Percentiles rank a stretch among this genome's conserved stretches.
phyloP scores from a whole-genome alignment of 2,888 invertebrate species.

The Ischnura elegans region DNA sequence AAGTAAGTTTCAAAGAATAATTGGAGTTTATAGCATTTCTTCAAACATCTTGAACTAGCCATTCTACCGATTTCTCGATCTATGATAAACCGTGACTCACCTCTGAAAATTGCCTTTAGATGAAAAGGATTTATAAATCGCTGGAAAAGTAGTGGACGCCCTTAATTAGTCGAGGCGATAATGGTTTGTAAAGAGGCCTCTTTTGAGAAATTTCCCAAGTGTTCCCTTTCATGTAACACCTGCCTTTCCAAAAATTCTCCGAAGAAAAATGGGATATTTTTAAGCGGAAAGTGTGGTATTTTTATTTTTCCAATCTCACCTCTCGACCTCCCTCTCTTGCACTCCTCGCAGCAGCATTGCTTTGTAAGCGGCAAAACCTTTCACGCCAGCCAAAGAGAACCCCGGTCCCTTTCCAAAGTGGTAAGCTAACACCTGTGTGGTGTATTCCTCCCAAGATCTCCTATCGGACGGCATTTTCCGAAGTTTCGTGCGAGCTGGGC shows the following conservation, averaged over 20 bases:
- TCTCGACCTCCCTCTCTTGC: neutral
- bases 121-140: no score
- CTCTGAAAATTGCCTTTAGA: no score
- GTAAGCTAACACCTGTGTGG: constrained; percentile 12
- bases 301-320: neutral
- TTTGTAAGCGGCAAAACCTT: neutral
- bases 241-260: neutral
- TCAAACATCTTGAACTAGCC: no score
- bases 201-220: neutral
- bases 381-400: neutral
- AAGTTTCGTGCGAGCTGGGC: neutral
- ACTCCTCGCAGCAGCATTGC: neutral
- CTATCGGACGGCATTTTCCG: neutral
- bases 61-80: no score
- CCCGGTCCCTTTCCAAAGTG: neutral
- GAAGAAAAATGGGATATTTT: neutral
- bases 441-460: neutral
- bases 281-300: neutral
- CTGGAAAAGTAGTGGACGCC: no score
- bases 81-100: no score
- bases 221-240: no score
- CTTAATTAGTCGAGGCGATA: neutral
- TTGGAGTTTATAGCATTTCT: no score
- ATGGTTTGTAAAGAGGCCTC: neutral
- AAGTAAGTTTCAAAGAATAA: no score